Conservation (phyloP, 2,113 vertebrate species). For the Amblyopsis rosae region DNA sequence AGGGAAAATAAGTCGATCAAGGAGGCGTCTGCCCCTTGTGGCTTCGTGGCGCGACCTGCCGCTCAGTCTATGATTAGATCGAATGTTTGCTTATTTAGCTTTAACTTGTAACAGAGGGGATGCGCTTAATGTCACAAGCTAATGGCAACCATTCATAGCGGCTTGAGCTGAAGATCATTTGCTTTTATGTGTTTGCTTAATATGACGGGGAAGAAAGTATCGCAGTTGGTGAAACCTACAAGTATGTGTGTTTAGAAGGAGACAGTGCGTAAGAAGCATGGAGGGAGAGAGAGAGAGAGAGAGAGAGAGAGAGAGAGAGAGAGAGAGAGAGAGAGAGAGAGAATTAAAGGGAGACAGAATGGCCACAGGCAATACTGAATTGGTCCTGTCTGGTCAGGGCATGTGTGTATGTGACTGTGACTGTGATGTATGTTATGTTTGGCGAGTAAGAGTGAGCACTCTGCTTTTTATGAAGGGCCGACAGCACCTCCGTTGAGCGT, state of each 20-base stretch:
- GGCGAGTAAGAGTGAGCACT: conserved; percentile 27
- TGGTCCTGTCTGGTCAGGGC: background rate
- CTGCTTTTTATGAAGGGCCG: conserved; percentile 35
- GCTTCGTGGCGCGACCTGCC: conserved; percentile 66
- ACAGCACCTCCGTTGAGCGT: conserved; percentile 27
- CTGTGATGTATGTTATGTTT: conserved; percentile 9
- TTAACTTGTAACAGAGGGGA: conserved; percentile 39
- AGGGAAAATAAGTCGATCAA: conserved; percentile 74
- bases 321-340: conserved; percentile 10
- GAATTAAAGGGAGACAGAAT: background rate
- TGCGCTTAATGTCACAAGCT: conserved; percentile 35
- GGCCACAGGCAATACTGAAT: background rate
- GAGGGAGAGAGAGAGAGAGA: background rate
- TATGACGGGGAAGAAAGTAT: background rate
- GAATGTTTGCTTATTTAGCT: conserved; percentile 65
- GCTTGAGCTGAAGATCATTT: conserved; percentile 21
- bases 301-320: background rate
- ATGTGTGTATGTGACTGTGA: conserved; percentile 2
- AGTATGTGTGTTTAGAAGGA: background rate
- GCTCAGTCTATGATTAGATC: conserved; percentile 71
- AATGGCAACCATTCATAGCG: conserved; percentile 38
- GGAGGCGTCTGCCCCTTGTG: conserved; percentile 67
- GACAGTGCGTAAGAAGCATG: background rate
- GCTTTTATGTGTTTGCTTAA: conserved; percentile 25
- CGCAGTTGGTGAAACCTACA: background rate